A percentile compares a stretch with the other conserved stretches of the same genome.
Conservation (phyloP, 2,113 vertebrate species). For the Syrrhaptes paradoxus region DNA sequence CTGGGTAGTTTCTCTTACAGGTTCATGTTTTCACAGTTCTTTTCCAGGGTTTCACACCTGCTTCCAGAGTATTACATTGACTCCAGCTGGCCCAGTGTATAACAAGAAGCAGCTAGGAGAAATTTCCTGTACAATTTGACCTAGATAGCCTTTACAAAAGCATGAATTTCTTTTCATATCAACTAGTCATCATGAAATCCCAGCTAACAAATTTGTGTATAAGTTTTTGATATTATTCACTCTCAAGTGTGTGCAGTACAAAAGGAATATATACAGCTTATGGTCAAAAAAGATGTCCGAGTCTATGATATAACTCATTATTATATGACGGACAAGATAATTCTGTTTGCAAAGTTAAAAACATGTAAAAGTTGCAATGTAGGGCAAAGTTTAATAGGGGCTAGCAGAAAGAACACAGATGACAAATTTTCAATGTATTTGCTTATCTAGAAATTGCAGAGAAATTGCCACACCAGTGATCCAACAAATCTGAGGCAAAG, state of each 20-base stretch:
- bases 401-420: neutral
- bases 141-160: neutral
- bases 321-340: neutral
- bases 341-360: neutral
- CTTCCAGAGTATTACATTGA: conserved; percentile 41
- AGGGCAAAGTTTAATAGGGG: neutral
- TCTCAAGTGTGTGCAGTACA: neutral
- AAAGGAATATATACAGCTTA: neutral
- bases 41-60: conserved; percentile 61
- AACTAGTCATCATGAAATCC: neutral
- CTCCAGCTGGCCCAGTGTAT: neutral
- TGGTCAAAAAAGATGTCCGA: neutral
- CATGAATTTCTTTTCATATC: neutral
- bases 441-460: neutral
- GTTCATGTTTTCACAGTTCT: neutral
- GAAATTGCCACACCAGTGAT: neutral
- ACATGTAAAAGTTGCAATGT: neutral
- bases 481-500: neutral
- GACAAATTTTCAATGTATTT: neutral
- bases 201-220: neutral
- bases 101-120: neutral
- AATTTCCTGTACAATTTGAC: neutral
- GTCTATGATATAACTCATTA: neutral
- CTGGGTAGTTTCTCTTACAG: conserved; percentile 1
- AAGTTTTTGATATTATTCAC: neutral